Base-by-base conservation (phyloP, 1,140 invertebrate genomes). In the Halesus radiatus region DNA sequence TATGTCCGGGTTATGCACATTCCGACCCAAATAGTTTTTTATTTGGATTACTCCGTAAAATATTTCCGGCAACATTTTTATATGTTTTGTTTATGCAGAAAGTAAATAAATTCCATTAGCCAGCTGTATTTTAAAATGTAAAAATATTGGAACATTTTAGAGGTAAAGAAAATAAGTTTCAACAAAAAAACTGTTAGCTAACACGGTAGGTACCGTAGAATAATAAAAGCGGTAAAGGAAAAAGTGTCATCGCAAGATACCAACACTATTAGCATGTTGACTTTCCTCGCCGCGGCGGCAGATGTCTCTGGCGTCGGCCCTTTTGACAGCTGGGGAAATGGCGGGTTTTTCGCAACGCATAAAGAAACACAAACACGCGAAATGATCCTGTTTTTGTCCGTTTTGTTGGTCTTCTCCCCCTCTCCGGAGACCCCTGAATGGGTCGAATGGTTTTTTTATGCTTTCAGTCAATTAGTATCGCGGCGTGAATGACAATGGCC, bases 231-330 rank as follows among this genome's bases (percentile, higher is more conserved):
- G 1, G 37, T 45, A 45, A 45, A 13, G 68, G 68, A 52, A 72
- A 72, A 72, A 72, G n/a, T 72, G 45, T 72, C 68, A 72, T 50
- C 68, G 37, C 68, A 72, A 72, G 32, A 45, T 72, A 45, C 32
- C 37, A 72, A 72, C 68, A 72, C 50, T 72, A 72, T 72, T 72
- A 72, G 68, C 45, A 52, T 72, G 68, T 72, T 72, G 68, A 72
- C 68, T 52, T 72, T 72, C 7, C 68, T 45, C 29, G 62, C 62
- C 68, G 37, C 68, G 37, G 4, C 45, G 18, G 68, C 68, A 72
- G 68, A 72, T 72, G 68, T 72, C 32, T 45, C 68, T 18, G 16
- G 32, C 23, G 68, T 18, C 68, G 68, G 68, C 50, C 68, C 68
- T 50, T 72, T 72, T 72, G 68, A 72, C 68, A 72, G 20, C 32